Percentiles rank a stretch among this genome's conserved stretches.
phyloP scores from a whole-genome alignment of 2,113 vertebrate species.

The Cryptomyrus ogoouensis region DNA sequence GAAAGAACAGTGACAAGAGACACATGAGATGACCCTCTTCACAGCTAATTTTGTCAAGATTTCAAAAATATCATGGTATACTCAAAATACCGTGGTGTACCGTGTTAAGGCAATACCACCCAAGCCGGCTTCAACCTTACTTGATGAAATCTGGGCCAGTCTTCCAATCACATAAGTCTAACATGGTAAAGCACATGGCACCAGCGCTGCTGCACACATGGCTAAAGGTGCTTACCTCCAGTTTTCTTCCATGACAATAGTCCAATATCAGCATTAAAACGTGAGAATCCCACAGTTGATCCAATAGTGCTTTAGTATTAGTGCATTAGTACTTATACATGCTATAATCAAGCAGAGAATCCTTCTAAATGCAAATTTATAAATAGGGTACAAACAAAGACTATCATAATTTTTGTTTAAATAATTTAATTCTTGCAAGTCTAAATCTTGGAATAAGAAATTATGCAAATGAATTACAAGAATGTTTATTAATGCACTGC shows the following conservation, averaged over 20 bases:
- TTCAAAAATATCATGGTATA: neutral
- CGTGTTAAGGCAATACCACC: neutral
- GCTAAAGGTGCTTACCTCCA: neutral
- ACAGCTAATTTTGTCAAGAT: neutral
- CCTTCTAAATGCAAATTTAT: neutral
- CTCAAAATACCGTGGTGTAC: neutral
- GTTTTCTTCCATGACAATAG: neutral
- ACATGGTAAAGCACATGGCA: neutral
- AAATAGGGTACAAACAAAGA: neutral
- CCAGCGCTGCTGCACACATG: too few relatives aligned
- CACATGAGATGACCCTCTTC: neutral
- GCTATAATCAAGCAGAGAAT: neutral
- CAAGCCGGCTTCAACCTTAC: neutral
- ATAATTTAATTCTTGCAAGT: neutral
- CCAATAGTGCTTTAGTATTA: neutral
- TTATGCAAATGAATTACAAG: slow-evolving; percentile 13
- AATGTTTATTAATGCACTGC: slow-evolving; percentile 44
- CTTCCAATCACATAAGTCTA: neutral
- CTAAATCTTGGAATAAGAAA: slow-evolving; percentile 2
- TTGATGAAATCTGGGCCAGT: neutral
- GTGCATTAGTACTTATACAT: neutral
- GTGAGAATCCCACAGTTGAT: neutral
- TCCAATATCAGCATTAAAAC: neutral
- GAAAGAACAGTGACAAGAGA: neutral
- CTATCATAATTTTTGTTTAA: neutral